A percentile compares a stretch with the other conserved stretches of the same genome.
phyloP scores from a whole-genome alignment of 35 echinoderm and acorn worm species.

The Eucidaris tribuloides region DNA sequence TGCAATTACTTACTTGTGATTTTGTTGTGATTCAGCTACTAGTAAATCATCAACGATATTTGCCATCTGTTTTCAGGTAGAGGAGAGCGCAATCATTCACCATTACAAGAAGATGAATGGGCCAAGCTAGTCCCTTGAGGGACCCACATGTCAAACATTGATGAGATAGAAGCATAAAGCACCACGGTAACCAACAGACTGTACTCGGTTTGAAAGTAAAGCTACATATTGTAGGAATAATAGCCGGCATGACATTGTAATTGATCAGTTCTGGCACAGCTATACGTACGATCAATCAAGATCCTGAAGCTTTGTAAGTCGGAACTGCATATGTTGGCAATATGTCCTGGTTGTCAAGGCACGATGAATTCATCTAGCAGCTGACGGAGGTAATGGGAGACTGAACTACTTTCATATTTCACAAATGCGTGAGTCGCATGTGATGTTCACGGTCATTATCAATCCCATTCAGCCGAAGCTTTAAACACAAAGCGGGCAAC shows the following conservation, averaged over 20 bases:
- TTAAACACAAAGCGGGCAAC: not conserved
- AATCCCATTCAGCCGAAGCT: slow-evolving; percentile 29
- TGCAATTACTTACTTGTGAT: too few species aligned
- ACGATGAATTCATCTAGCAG: slow-evolving; percentile 18
- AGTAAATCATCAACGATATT: too few species aligned
- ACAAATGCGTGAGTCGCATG: slow-evolving; percentile 11
- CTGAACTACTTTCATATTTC: slow-evolving; percentile 33
- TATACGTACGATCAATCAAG: too few species aligned
- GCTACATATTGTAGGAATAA: too few species aligned
- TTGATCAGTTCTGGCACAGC: too few species aligned
- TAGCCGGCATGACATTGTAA: too few species aligned
- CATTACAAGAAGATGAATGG: not conserved
- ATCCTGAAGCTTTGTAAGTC: too few species aligned
- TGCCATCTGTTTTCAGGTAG: too few species aligned
- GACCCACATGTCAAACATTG: not conserved
- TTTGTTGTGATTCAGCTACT: too few species aligned
- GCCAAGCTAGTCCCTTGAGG: not conserved
- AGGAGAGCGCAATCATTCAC: too few species aligned
- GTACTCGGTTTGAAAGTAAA: too few species aligned
- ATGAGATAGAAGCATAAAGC: not conserved
- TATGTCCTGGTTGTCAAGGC: not conserved
- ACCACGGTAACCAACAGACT: not conserved
- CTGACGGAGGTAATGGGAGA: slow-evolving; percentile 20
- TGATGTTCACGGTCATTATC: slow-evolving; percentile 2
- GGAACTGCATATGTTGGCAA: not conserved